Evolutionary conservation across 2,888 invertebrate genomes (phyloP).

Genomic region (Miltochrista miniata): DNA sequence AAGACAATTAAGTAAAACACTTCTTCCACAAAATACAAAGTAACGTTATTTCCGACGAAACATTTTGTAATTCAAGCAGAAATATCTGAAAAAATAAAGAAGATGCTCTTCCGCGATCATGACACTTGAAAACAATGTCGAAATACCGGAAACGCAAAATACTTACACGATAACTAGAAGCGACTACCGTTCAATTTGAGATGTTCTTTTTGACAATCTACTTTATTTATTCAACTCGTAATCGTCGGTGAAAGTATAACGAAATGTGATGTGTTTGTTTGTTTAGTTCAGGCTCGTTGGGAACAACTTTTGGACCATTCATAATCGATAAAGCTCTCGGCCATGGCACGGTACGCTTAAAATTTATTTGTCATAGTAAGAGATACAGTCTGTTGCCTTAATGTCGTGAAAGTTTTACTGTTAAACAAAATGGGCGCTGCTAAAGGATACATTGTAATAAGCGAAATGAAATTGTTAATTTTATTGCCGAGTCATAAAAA

Average conservation of each 20-base stretch:
- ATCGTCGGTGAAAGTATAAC: slow-evolving; percentile 39
- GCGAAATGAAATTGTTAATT: background rate
- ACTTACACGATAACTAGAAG: too few species aligned
- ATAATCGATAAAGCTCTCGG: slow-evolving; percentile 31
- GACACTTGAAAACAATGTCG: too few species aligned
- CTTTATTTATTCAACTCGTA: background rate
- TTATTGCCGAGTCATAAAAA: slow-evolving; percentile 1
- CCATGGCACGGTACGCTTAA: slow-evolving; percentile 11
- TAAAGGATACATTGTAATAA: slow-evolving; percentile 10
- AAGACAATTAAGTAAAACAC: too few species aligned
- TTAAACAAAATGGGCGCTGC: background rate
- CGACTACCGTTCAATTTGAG: background rate
- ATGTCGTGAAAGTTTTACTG: slow-evolving; percentile 20
- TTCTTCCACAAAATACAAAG: too few species aligned
- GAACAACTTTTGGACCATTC: slow-evolving; percentile 14
- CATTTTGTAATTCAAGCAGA: too few species aligned
- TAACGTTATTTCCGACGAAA: too few species aligned
- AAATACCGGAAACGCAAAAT: too few species aligned
- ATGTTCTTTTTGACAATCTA: background rate
- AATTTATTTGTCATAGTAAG: slow-evolving; percentile 16
- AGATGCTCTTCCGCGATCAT: too few species aligned
- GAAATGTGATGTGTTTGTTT: slow-evolving; percentile 27
- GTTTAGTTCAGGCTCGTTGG: slow-evolving; percentile 14
- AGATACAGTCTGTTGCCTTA: slow-evolving; percentile 6
- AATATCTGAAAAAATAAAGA: too few species aligned